Base-by-base conservation (phyloP, 1,140 invertebrate genomes). In the Ceratosolen solmsi region DNA sequence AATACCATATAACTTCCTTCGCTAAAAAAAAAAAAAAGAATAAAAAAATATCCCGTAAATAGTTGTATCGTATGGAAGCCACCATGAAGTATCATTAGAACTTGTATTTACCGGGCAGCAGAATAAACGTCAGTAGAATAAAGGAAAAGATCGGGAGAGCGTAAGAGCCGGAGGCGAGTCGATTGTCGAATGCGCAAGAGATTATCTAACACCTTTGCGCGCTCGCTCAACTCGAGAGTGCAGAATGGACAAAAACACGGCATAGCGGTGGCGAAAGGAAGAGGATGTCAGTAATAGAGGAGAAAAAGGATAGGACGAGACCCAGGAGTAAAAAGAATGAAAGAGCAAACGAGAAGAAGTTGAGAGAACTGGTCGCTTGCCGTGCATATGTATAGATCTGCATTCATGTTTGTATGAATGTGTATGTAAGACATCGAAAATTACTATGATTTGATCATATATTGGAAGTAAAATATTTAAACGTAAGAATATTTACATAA, bases 131-230 rank as follows among this genome's bases (percentile, higher is more conserved):
- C 27, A 71, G 46, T 22, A 25, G 25, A 3, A 79, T 17, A 79
- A 60, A 84, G 46, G 46, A 74, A 73, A 49, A 36, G 49, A 76
- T 5, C 13, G 3, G 74, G 30, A 73, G 41, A 36, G 72, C 79
- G 73, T 79, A 82, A 77, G 65, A 73, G 41, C 74, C 80, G 30
- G n/a, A 76, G 78, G 82, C 22, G 25, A 58, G 46, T 30, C 65
- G 82, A 87, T 87, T 87, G 87, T 86, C 84, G 84, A 86, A 74
- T 49, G 80, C 82, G 75, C 85, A 83, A 82, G 79, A 88, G 87
- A 89, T 89, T 88, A 89, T 89, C 88, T 88, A 89, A 88, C 87
- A 89, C 84, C 86, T 81, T 73, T 58, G 30, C 76, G 83, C 75
- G 60, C 70, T 9, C 38, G 38, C 60, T 27, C 58, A 30, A 41